A percentile compares a stretch with the other conserved stretches of the same genome.
Evolutionary conservation across 2,113 vertebrate species (phyloP).

Genomic region (Athene cunicularia): DNA sequence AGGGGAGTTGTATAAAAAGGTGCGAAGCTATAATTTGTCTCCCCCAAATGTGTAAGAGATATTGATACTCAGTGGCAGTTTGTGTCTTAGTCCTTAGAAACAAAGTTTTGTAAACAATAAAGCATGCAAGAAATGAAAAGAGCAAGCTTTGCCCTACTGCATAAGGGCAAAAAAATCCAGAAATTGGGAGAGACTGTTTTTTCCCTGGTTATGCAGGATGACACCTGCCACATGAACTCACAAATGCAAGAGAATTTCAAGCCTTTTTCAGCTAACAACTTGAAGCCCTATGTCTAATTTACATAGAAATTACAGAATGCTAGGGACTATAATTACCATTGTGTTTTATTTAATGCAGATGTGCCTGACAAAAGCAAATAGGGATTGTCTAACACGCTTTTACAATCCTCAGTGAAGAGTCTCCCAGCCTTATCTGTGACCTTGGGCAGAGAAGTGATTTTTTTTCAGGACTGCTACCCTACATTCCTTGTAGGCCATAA

Average conservation of each 20-base stretch:
- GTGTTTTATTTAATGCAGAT: background rate
- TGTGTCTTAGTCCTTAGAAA: background rate
- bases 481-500: background rate
- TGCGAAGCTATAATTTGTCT: background rate
- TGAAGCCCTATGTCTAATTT: background rate
- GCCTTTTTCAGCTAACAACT: background rate
- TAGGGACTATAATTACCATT: background rate
- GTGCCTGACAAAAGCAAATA: background rate
- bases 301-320: conserved; percentile 10
- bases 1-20: background rate
- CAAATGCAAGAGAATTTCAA: background rate
- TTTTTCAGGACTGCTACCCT: background rate
- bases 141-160: background rate
- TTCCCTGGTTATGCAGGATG: background rate
- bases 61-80: background rate
- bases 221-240: background rate
- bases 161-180: background rate
- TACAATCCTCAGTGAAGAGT: background rate
- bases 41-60: background rate
- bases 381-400: background rate
- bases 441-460: background rate
- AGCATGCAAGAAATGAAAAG: background rate
- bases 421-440: background rate
- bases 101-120: background rate
- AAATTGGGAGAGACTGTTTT: background rate